phyloP scores from a whole-genome alignment of 2,113 vertebrate species.

The Aspidoscelis tigris region DNA sequence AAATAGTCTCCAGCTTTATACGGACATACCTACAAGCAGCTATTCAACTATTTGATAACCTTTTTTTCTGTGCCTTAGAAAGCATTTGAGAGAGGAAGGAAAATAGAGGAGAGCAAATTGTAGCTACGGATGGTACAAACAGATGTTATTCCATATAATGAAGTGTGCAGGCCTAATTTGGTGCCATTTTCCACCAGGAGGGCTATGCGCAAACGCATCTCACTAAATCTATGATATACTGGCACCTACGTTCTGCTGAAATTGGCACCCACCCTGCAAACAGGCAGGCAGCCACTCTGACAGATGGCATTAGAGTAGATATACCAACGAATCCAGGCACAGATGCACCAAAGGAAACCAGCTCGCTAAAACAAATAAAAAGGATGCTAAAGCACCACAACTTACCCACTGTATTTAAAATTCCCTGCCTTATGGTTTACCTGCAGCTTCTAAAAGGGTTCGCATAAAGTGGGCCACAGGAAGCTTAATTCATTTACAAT shows the following conservation, averaged over 20 bases:
- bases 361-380: slow-evolving; percentile 24
- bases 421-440: neutral
- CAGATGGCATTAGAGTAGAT: slow-evolving; percentile 73
- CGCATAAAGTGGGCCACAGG: neutral
- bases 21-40: too few species aligned
- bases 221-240: slow-evolving; percentile 80
- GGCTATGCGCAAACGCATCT: slow-evolving; percentile 74
- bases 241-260: slow-evolving; percentile 82
- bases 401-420: neutral
- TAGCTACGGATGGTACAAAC: slow-evolving; percentile 78
- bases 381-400: neutral
- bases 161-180: slow-evolving; percentile 82
- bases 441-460: neutral
- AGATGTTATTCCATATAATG: slow-evolving; percentile 81
- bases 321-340: slow-evolving; percentile 70
- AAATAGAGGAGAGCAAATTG: slow-evolving; percentile 63
- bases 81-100: slow-evolving; percentile 68
- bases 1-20: neutral
- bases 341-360: slow-evolving; percentile 61
- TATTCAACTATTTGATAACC: slow-evolving; percentile 57
- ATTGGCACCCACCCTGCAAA: slow-evolving; percentile 76
- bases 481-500: neutral
- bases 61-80: slow-evolving; percentile 62
- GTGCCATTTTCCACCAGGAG: slow-evolving; percentile 76
- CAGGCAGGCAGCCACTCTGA: slow-evolving; percentile 74